A percentile compares a stretch with the other conserved stretches of the same genome.
These are phyloP conservation scores for Epizoanthus fatuus DNA, from an alignment of 92 coral and sea anemone species.

Conservation along the genomic window DNA sequence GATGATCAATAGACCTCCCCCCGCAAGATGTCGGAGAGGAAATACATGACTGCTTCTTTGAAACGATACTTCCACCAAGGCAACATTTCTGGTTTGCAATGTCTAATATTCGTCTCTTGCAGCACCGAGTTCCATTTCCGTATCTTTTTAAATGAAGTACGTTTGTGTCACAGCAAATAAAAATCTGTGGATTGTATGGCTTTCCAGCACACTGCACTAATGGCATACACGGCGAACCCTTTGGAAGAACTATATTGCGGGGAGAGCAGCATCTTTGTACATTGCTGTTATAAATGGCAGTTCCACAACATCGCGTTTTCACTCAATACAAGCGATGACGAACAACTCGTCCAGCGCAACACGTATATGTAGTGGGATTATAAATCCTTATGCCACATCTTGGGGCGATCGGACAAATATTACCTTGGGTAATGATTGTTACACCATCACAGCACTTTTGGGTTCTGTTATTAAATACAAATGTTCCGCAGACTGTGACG, in stretches of 20 bases:
- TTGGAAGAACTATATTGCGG: not conserved
- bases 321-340: not conserved
- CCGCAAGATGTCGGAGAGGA: not conserved
- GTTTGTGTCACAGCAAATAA: conserved; percentile 2
- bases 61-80: not conserved
- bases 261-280: not conserved
- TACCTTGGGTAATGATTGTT: not conserved
- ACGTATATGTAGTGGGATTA: not conserved
- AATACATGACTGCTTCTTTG: not conserved
- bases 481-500: not conserved
- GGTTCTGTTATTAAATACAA: not conserved
- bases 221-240: not conserved
- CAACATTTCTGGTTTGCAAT: conserved; percentile 5
- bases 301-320: not conserved
- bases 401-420: not conserved
- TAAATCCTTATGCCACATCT: not conserved
- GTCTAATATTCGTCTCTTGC: not conserved
- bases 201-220: not conserved
- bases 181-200: not conserved
- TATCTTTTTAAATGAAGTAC: not conserved
- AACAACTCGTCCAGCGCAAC: not conserved
- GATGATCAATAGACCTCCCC: not conserved
- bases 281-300: not conserved
- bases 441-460: not conserved
- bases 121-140: not conserved